Base-by-base conservation (phyloP, 2,888 invertebrate genomes). In the Busseola fusca region DNA sequence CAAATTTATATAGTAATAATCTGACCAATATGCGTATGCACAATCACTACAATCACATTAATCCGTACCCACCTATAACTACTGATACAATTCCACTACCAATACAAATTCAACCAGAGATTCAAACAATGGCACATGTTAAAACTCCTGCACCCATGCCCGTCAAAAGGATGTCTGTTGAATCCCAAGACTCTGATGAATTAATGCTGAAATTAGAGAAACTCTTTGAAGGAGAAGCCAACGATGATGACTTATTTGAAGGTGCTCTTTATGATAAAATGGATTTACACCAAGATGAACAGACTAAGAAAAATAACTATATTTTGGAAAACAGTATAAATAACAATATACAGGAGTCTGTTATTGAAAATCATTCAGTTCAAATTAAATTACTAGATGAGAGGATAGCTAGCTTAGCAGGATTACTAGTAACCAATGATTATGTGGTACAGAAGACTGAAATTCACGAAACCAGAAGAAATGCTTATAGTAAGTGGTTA, bases 231-330 rank as follows among this genome's bases (percentile, higher is more conserved):
- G 89, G 89, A 50, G 92, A 93, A 72, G 81, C 89, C 37, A 91
- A 91, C 87, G 94, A 94, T 83, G 95, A 95, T 83, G 95, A 95
- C 76, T 86, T 96, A 78, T 96, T 95, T 89, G 93, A 94, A 76
- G 89, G 89, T 58, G 87, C 90, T 40, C 81, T 93, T 12, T 93
- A 88, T 84, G 87, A 90, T 69, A 85, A 84, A 66, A 78, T 88
- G 69, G 89, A 91, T 69, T 76, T 83, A n/a, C 18, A 74, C 54
- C 72, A 75, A 72, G 88, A 90, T 72, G 87, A 88, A 48, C 83
- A 68, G 48, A 69, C 66, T 21, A 88, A 82, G 80, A 87, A 81
- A 69, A 63, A 60, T 64, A 71, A 63, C 21, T 82, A 81, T 72
- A 74, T 80, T 40, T 74, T 81, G 70, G 76, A 85, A 70, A 81